Base-by-base conservation (phyloP, 2,113 vertebrate species). In the Halcyon malimbica region DNA sequence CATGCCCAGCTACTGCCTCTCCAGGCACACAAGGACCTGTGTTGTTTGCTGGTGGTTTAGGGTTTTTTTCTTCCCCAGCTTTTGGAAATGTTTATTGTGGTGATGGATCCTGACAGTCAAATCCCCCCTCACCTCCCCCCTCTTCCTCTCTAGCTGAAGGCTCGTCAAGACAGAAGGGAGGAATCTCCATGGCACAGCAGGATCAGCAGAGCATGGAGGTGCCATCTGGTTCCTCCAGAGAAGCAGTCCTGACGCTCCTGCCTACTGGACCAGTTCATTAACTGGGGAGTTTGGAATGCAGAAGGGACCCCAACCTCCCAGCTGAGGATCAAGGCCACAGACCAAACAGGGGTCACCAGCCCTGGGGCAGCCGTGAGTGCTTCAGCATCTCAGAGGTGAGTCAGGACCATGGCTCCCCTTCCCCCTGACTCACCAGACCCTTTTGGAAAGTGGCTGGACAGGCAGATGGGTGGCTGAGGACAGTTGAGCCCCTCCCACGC, bases 1-100 rank as follows among this genome's bases (percentile, higher is more conserved):
- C 20, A 9, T 31, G 54, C 2, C 1, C 1, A 8, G 59, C 54
- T 63, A 23, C 23, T 51, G 26, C 12, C 12, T 17, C 79, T 50
- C 59, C 0, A 0, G 73, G 26, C 42, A n/a, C 39, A 7, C 0
- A 0, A 31, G 54, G 60, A 59, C 37, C 42, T 48, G 7, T 29
- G 1, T 1, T 18, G 35, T 4, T 51, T 28, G 31, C 2, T 29
- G 33, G 25, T 31, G 21, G 21, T 2, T 9, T 54, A 39, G n/a
- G 28, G 8, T 6, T 20, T 57, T 41, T 29, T 14, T 14, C 11
- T 20, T 16, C 19, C 24, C 64, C 50, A 46, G 18, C 3, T 74
- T 86, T 44, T 48, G 71, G 71, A 81, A 76, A 6, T 10, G 37
- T 53, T 81, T 64, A 6, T 20, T 37, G 11, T 31, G 29, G 41